phyloP scores from a whole-genome alignment of 2,797 vertebrate species.

The Petrocephalus sullivani region DNA sequence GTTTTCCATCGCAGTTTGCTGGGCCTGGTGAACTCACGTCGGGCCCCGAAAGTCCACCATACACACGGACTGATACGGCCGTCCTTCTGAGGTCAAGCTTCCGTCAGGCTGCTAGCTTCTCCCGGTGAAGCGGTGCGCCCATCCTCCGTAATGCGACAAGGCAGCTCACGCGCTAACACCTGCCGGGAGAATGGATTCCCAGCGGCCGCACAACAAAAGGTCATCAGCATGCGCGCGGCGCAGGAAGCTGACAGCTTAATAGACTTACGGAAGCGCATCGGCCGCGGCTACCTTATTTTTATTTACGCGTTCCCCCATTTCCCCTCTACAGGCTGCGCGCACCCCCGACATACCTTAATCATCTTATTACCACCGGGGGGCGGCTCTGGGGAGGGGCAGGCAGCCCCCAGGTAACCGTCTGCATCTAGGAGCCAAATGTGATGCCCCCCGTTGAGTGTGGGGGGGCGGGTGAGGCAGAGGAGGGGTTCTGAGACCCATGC shows the following conservation, averaged over 20 bases:
- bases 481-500: background rate
- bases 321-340: background rate
- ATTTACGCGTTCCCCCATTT: conserved; percentile 14
- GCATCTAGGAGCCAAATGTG: conserved; percentile 44
- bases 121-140: background rate
- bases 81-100: background rate
- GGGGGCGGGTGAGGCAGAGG: background rate
- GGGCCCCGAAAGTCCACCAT: background rate
- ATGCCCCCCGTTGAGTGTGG: conserved; percentile 36
- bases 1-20: background rate
- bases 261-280: conserved; percentile 39
- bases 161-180: conserved; percentile 21
- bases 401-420: background rate
- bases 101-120: background rate
- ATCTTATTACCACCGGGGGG: conserved; percentile 20
- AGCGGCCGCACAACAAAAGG: conserved; percentile 42
- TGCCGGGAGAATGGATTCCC: conserved; percentile 34
- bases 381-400: conserved; percentile 34
- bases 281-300: conserved; percentile 28
- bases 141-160: conserved; percentile 21
- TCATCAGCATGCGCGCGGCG: conserved; percentile 43
- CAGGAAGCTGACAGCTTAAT: conserved; percentile 48
- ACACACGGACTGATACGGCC: background rate
- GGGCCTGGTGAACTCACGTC: background rate
- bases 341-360: conserved; percentile 26